Percentiles rank a stretch among this genome's conserved stretches.
Evolutionary conservation across 2,888 invertebrate species (phyloP).

Genomic region (Oxyteleia sp.): DNA sequence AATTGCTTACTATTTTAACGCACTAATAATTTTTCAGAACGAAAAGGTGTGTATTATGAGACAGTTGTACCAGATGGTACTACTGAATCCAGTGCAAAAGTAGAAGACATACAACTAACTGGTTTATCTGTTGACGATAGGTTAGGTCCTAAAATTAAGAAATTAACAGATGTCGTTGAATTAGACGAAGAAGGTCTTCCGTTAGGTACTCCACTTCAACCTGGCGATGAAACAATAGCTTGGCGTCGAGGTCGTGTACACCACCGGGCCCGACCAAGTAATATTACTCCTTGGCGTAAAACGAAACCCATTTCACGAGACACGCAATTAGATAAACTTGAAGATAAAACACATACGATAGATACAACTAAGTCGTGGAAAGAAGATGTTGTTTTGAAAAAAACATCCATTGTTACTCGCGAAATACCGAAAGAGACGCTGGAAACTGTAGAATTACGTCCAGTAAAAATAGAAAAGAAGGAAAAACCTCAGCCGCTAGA

Average conservation of each 20-base stretch:
- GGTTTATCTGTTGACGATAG: slow-evolving; percentile 78
- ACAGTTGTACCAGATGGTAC: slow-evolving; percentile 86
- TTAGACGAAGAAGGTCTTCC: slow-evolving; percentile 88
- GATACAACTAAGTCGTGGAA: no score
- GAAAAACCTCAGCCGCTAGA: no score
- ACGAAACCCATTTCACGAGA: no score
- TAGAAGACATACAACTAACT: slow-evolving; percentile 77
- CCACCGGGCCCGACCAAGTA: slow-evolving; percentile 78
- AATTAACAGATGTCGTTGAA: slow-evolving; percentile 76
- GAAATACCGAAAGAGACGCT: slow-evolving; percentile 79
- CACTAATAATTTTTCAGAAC: slow-evolving; percentile 88
- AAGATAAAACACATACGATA: slow-evolving; percentile 74
- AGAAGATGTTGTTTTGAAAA: no score
- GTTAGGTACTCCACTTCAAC: slow-evolving; percentile 84
- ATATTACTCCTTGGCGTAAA: slow-evolving; percentile 82
- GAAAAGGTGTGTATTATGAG: slow-evolving; percentile 88
- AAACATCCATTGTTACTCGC: no score
- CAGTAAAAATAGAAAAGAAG: slow-evolving; percentile 88
- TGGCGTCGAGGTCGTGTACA: slow-evolving; percentile 87
- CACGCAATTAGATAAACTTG: no score
- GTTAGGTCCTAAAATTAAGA: slow-evolving; percentile 74
- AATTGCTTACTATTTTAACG: neutral
- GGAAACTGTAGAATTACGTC: slow-evolving; percentile 86
- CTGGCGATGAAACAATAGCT: slow-evolving; percentile 88
- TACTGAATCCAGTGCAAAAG: slow-evolving; percentile 83